Evolutionary conservation across 2,888 invertebrate species (phyloP), one percentile per base, ranked within the genome.

Genomic region (Boloria selene): DNA sequence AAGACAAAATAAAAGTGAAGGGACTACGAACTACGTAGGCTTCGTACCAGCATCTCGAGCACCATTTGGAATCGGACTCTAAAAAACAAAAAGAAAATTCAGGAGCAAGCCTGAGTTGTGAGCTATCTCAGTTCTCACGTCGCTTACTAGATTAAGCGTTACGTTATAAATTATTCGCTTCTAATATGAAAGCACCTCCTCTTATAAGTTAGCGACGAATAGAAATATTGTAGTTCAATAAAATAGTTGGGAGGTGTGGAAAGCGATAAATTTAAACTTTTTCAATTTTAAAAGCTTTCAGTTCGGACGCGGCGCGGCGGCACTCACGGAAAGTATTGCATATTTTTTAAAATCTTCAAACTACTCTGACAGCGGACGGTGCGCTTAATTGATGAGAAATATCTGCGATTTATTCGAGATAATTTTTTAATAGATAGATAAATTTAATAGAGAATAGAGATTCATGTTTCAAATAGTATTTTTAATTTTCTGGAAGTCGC

Each of bases 231-330:
- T 56, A 62, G 47, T 62, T 62, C 62, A 62, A 62, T 62, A 62
- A 38, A 62, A 62, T 54, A 49, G 53, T 54, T n/a, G 13, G 44
- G 54, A 49, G 62, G 53, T 54, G 60, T 22, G 47, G 51, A 51
- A 52, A 47, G 62, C 54, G 62, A 62, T 62, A 54, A 54, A 62
- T 62, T 62, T 62, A 47, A 62, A 62, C 62, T 62, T 62, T 62
- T 62, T 62, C 54, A 62, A 62, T 62, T 62, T 62, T 54, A 62
- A 62, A 62, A 62, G 62, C 54, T 62, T 38, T 13, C 22, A 56
- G 22, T 56, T 56, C n/a, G 45, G 56, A 31, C 7, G 31, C 13
- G 56, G n/a, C 56, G 22, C 56, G 56, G n/a, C 56, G 56, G 22
- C 56, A 45, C 56, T 56, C 45, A 26, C 45, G 13, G 45, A 56